Percentiles rank a stretch among this genome's conserved stretches.
phyloP scores from a whole-genome alignment of 92 coral and sea anemone species.

The Montipora capitata region DNA sequence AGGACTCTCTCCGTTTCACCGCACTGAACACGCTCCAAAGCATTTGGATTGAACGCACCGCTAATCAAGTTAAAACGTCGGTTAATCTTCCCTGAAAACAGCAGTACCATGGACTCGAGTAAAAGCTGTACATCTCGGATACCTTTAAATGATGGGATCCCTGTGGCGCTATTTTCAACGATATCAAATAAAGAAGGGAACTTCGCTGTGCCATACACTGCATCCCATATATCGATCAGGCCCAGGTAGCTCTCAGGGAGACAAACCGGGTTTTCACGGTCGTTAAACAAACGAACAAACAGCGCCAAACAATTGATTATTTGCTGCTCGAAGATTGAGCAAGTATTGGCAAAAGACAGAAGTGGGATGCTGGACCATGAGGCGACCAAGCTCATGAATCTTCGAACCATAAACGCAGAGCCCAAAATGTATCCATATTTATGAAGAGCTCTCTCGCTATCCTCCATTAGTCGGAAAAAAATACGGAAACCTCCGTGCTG shows the following conservation, averaged over 20 bases:
- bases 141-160: constrained; percentile 48
- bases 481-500: constrained; percentile 37
- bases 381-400: constrained; percentile 70
- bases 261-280: constrained; percentile 67
- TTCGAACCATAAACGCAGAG: constrained; percentile 43
- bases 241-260: constrained; percentile 89
- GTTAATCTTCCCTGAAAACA: constrained; percentile 78
- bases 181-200: constrained; percentile 45
- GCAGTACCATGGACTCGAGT: constrained; percentile 73
- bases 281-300: constrained; percentile 74
- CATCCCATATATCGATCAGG: constrained; percentile 77
- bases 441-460: constrained; percentile 60
- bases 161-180: constrained; percentile 68
- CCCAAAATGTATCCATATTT: constrained; percentile 68
- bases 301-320: constrained; percentile 79
- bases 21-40: constrained; percentile 52
- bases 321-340: constrained; percentile 87
- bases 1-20: constrained; percentile 89
- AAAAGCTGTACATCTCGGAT: constrained; percentile 74
- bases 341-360: constrained; percentile 85
- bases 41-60: constrained; percentile 68
- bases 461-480: constrained; percentile 67
- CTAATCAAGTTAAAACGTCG: constrained; percentile 74
- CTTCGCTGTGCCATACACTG: constrained; percentile 50
- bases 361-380: constrained; percentile 56